phyloP scores from a whole-genome alignment of 2,888 invertebrate genomes.

The Eurytoma californica region DNA sequence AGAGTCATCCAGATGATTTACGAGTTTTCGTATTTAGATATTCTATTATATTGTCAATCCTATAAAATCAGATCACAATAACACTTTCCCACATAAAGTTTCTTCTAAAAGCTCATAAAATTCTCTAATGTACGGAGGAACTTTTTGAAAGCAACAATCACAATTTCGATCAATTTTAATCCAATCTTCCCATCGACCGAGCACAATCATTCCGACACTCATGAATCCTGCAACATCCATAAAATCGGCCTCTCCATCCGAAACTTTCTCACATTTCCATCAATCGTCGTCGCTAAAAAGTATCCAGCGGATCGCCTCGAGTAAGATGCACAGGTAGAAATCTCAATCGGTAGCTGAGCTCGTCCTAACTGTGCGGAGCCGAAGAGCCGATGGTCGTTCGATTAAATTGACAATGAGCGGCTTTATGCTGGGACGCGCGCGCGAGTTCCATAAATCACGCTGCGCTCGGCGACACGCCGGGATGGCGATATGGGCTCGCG shows the following conservation, averaged over 20 bases:
- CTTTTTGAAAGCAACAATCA: no score
- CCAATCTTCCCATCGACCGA: neutral
- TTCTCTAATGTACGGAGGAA: no score
- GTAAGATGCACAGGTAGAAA: conserved; percentile 3
- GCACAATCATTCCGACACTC: conserved; percentile 8
- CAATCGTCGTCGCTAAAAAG: conserved; percentile 1
- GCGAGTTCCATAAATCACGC: conserved; percentile 33
- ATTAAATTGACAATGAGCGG: conserved; percentile 32
- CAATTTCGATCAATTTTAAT: no score
- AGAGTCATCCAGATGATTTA: no score
- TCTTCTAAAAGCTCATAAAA: no score
- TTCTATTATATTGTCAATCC: no score
- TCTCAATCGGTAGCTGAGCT: conserved; percentile 11
- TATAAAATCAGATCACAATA: no score
- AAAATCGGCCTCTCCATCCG: neutral
- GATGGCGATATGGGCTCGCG: neutral
- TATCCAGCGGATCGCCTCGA: neutral
- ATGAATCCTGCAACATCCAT: conserved; percentile 8
- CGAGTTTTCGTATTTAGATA: no score
- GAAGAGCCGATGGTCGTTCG: conserved; percentile 22
- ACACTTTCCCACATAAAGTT: no score
- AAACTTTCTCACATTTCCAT: conserved; percentile 9
- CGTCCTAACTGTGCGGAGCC: conserved; percentile 19
- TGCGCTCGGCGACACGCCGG: neutral
- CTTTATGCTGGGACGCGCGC: neutral